Evolutionary conservation across 1,140 invertebrate species (phyloP), one percentile per base, ranked within the genome.

Genomic region (Brachionus manjavacas): DNA sequence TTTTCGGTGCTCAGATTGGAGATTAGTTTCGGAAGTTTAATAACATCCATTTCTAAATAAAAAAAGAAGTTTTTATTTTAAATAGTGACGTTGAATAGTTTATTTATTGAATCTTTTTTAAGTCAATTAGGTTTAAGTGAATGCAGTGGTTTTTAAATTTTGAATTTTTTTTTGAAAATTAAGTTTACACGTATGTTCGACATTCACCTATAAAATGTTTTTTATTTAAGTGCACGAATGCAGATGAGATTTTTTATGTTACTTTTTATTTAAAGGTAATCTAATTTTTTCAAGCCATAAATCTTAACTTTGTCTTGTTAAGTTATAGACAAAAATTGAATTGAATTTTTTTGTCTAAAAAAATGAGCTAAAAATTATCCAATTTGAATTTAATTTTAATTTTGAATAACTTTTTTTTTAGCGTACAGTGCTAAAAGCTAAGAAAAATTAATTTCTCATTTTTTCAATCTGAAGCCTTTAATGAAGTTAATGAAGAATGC

Each of bases 1-100:
- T 97, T 97, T 86, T 97, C 95, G 23, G 93, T 90, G n/a, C 92
- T 92, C 91, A 93, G 88, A 46, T 86, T 87, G 70, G 89, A 80
- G 39, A 89, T 84, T 87, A 88, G 88, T 64, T 85, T 52, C 7
- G 79, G 79, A 52, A 84, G 66, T 84, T 72, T 74, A 11, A 84
- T 11, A 52, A 60, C 83, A 52, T 84, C 72, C 66, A 78, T 78
- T 66, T 84, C 14, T 41, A 49, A 46, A 68, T 46, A 3, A 4
- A 12, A 12, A 11, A 23, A 72, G 1, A 20, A 52, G 23, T 20
- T 39, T 74, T 41, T 76, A 9, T 68, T 68, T 11, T 31, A 11
- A 39, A 39, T 41, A 72, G 68, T 72, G 68, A 72, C 68, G 68
- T 72, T 72, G 68, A 72, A 41, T 23, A 41, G 16, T 72, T 39